Base-by-base conservation (phyloP, 2,113 vertebrate species). In the Natator depressus region DNA sequence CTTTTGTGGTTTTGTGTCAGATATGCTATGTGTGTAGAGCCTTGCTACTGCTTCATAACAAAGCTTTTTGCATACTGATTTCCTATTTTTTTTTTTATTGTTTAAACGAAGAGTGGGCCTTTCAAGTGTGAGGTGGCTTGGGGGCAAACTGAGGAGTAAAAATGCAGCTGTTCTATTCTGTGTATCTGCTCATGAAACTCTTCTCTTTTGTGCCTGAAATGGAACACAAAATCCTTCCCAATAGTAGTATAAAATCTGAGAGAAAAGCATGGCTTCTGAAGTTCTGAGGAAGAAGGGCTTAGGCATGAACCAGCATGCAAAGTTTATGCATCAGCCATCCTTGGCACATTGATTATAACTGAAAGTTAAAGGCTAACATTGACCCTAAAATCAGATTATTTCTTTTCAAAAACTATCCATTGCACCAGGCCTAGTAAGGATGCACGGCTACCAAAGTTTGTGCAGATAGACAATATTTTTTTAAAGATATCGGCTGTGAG, bases 1-100 rank as follows among this genome's bases (percentile, higher is more conserved):
- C 94, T 88, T 94, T 85, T 96, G 72, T 72, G 80, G 55, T 47
- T 78, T 78, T 47, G 24, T 76, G n/a, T 76, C 89, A 87, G 81
- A 75, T 49, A 29, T 46, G 22, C 35, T 85, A 80, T 31, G 31
- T 38, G 2, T 59, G 84, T 57, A 89, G 88, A 57, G 79, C 8
- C 82, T 20, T 6, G 10, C 65, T 93, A 4, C 10, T 83, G 20
- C 11, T 79, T 51, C n/a, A 29, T 11, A 69, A 27, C 16, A 29
- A 82, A 11, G 51, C 92, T 79, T 31, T 53, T 80, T 46, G 5
- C 69, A 16, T 29, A 3, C 29, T 82, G 3, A 1, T 62, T 94
- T 91, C 82, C 72, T 50, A 53, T 78, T 84, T 80, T 46, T 54
- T 81, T 80, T 46, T 54, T 81, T 89, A 92, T 53, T 47, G 22